Conservation (phyloP, 2,113 vertebrate genomes). For the Gila orcuttii region DNA sequence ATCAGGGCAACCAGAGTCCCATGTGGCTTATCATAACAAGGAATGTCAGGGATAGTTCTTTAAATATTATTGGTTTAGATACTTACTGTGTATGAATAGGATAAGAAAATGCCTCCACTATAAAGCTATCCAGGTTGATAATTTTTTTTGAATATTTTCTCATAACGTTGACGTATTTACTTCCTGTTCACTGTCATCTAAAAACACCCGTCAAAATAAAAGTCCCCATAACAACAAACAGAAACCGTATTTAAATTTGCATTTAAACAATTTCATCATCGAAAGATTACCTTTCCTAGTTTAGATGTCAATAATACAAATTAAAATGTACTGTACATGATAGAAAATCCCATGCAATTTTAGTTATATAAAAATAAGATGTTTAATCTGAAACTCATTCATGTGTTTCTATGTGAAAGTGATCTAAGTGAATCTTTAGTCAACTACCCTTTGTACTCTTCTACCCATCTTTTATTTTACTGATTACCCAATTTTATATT, state of each 20-base stretch:
- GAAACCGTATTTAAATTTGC: background rate
- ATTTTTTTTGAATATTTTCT: background rate
- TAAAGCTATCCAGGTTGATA: background rate
- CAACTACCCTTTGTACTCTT: background rate
- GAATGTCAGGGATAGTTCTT: background rate
- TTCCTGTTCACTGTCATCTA: background rate
- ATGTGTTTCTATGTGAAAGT: background rate
- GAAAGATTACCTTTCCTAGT: background rate
- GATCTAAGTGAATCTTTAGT: background rate
- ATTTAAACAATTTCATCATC: background rate
- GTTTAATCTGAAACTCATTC: background rate
- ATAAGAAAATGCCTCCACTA: background rate
- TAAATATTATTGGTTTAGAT: background rate
- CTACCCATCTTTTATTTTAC: background rate
- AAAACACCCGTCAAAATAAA: slow-evolving; percentile 35
- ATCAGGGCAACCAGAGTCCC: background rate
- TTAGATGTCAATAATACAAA: too few relatives aligned
- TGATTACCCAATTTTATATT: background rate
- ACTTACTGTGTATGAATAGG: slow-evolving; percentile 16
- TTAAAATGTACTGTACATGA: too few relatives aligned
- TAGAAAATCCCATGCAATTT: background rate
- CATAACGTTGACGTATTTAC: background rate
- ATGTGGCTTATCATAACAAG: background rate
- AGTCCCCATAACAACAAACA: background rate
- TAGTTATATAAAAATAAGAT: background rate